Evolutionary conservation across 2,888 invertebrate species (phyloP).

Genomic region (Abscondita cerata): DNA sequence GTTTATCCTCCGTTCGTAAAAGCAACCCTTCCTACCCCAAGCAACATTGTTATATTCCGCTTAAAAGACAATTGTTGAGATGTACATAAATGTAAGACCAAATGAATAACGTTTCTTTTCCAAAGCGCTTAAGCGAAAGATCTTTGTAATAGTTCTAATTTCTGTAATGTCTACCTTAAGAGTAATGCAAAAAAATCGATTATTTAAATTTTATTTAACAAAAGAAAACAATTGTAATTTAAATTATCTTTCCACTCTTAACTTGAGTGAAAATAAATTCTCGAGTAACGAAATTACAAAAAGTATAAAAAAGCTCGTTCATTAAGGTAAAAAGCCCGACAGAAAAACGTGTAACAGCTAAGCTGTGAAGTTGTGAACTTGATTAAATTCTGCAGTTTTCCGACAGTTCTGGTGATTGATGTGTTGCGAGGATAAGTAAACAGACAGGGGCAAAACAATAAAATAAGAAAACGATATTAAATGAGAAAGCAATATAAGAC

Average conservation of each 20-base stretch:
- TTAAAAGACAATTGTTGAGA: conserved; percentile 39
- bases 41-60: conserved; percentile 33
- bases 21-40: conserved; percentile 39
- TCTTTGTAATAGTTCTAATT: too few species aligned
- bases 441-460: conserved; percentile 47
- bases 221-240: conserved; percentile 15
- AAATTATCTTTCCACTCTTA: conserved; percentile 12
- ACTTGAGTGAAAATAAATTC: conserved; percentile 23
- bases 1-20: conserved; percentile 45
- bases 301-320: conserved; percentile 32
- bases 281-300: conserved; percentile 30
- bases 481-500: conserved; percentile 51
- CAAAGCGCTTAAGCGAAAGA: too few species aligned
- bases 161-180: too few species aligned
- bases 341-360: conserved; percentile 35
- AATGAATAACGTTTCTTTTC: too few species aligned
- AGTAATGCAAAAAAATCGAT: neutral
- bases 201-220: conserved; percentile 3
- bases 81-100: conserved; percentile 32
- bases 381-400: conserved; percentile 54
- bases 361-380: conserved; percentile 47
- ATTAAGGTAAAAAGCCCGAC: conserved; percentile 36
- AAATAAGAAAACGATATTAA: conserved; percentile 50
- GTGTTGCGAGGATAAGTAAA: conserved; percentile 52
- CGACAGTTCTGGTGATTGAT: conserved; percentile 55